phyloP scores from a whole-genome alignment of 2,797 vertebrate species.

The Peromyscus nudipes region DNA sequence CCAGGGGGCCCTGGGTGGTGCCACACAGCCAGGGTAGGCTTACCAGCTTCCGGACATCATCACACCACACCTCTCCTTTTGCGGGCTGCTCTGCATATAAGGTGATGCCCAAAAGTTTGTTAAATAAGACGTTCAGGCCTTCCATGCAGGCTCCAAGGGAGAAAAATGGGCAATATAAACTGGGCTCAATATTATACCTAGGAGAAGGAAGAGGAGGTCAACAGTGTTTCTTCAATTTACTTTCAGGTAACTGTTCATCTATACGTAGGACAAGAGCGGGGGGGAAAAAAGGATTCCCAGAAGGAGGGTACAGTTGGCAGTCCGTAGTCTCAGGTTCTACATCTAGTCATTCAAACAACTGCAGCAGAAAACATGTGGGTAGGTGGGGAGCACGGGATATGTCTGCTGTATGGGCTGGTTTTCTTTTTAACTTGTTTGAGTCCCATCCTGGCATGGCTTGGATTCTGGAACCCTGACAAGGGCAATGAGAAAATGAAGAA shows the following conservation, averaged over 20 bases:
- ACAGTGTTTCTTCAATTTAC: neutral
- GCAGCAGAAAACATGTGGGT: neutral
- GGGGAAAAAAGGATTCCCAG: neutral
- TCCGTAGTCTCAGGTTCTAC: neutral
- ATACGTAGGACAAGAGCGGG: neutral
- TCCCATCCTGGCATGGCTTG: neutral
- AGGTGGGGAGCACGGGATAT: too few species aligned
- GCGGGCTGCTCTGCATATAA: slow-evolving; percentile 93
- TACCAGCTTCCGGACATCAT: slow-evolving; percentile 97
- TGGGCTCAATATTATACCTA: slow-evolving; percentile 98
- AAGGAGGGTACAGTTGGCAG: neutral
- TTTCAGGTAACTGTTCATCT: neutral
- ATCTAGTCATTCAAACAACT: neutral
- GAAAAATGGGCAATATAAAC: slow-evolving; percentile 96
- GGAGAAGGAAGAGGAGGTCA: slow-evolving; percentile 24
- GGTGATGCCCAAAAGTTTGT: slow-evolving; percentile 94
- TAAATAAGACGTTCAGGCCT: slow-evolving; percentile 95
- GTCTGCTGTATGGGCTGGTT: neutral
- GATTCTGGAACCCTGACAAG: neutral
- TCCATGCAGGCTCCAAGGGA: slow-evolving; percentile 98
- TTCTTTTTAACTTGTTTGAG: neutral
- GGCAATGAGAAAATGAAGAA: neutral
- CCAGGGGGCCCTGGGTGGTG: rapidly evolving
- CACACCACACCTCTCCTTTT: slow-evolving; percentile 96
- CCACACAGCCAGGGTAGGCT: neutral